A percentile compares a stretch with the other conserved stretches of the same genome.
Evolutionary conservation across 2,113 vertebrate genomes (phyloP).

Genomic region (Aspiorhynchus laticeps): DNA sequence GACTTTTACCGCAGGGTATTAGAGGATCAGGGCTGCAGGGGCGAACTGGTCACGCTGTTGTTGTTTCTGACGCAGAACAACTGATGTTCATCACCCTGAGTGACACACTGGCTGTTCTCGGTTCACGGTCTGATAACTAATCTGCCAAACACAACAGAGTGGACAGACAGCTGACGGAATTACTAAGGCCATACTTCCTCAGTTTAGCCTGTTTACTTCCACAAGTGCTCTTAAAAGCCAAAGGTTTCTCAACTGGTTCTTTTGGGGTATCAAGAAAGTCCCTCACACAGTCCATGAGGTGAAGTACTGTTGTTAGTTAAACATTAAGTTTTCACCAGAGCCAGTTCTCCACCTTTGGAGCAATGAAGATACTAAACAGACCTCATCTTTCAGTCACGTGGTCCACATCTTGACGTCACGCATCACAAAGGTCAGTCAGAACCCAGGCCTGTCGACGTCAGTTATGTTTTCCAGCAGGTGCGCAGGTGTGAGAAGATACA

Average conservation of each 20-base stretch:
- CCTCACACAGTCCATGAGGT: background rate
- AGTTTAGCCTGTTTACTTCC: background rate
- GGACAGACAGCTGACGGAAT: conserved; percentile 48
- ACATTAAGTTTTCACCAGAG: background rate
- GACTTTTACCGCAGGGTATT: background rate
- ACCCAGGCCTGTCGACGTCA: conserved; percentile 28
- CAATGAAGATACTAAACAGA: conserved; percentile 11
- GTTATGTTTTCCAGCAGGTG: conserved; percentile 64
- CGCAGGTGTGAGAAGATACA: conserved; percentile 62
- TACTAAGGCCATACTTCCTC: background rate
- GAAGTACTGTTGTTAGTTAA: conserved; percentile 3
- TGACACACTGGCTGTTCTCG: conserved; percentile 29
- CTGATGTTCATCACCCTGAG: conserved; percentile 17
- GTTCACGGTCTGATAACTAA: conserved; percentile 55
- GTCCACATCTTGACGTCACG: background rate
- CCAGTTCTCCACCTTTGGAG: conserved; percentile 32
- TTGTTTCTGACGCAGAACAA: conserved; percentile 24
- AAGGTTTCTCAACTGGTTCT: background rate
- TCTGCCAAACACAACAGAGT: conserved; percentile 48
- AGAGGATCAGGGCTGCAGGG: conserved; percentile 10
- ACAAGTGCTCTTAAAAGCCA: background rate
- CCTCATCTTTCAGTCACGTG: background rate
- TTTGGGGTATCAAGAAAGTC: background rate
- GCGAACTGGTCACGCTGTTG: conserved; percentile 4
- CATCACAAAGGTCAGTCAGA: conserved; percentile 32